Percentiles rank a stretch among this genome's conserved stretches.
Conservation (phyloP, 2,888 invertebrate genomes). For the Hirtodrosophila histrioides region DNA sequence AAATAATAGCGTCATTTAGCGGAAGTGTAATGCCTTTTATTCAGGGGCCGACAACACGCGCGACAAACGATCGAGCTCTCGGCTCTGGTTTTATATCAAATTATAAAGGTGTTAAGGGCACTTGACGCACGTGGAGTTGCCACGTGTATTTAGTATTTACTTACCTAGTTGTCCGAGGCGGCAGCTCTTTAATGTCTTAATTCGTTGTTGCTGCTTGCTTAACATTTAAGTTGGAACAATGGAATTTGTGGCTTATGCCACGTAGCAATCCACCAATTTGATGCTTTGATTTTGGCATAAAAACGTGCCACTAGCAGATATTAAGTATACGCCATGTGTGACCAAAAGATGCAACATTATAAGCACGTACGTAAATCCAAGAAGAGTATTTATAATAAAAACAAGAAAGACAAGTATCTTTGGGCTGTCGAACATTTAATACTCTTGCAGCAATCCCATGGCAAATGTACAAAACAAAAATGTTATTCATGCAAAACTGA, state of each 20-base stretch:
- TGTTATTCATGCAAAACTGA: too few relatives aligned
- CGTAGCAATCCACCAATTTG: slow-evolving; percentile 42
- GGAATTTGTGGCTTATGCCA: slow-evolving; percentile 22
- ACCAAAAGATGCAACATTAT: slow-evolving; percentile 28
- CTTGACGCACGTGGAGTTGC: slow-evolving; percentile 11
- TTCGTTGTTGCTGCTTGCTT: slow-evolving; percentile 9
- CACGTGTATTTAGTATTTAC: slow-evolving; percentile 4
- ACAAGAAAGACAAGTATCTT: not conserved
- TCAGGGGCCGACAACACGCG: slow-evolving; percentile 61
- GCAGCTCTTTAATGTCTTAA: slow-evolving; percentile 63
- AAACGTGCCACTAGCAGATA: slow-evolving; percentile 60
- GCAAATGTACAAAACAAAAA: too few relatives aligned
- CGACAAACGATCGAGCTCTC: slow-evolving; percentile 65
- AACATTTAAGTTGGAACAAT: slow-evolving; percentile 1
- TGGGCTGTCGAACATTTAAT: too few relatives aligned
- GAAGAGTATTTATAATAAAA: slow-evolving; percentile 1
- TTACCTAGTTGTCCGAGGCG: not conserved
- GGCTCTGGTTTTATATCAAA: slow-evolving; percentile 55
- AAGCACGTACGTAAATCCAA: slow-evolving; percentile 31
- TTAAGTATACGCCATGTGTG: slow-evolving; percentile 61
- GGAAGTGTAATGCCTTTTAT: slow-evolving; percentile 68
- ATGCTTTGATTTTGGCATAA: slow-evolving; percentile 40
- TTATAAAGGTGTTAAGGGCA: slow-evolving; percentile 57
- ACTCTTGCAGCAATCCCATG: too few relatives aligned
- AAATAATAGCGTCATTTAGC: slow-evolving; percentile 78